Conservation (phyloP, 1,140 invertebrate genomes). For the Anoplolepis gracilipes region DNA sequence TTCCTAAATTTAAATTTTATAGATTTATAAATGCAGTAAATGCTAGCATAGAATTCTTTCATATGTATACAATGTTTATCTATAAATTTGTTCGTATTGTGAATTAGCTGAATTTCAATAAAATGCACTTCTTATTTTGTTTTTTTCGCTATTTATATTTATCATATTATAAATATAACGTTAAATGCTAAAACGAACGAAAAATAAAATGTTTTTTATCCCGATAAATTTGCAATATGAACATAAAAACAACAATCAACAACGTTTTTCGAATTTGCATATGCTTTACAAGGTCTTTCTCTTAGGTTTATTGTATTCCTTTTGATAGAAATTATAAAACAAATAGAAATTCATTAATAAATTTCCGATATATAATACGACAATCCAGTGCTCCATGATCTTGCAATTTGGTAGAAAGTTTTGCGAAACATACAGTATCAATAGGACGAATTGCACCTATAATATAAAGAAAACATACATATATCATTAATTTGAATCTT, state of each 20-base stretch:
- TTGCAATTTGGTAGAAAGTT: conserved; percentile 18
- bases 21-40: too few species aligned
- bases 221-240: too few species aligned
- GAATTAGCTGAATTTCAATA: too few species aligned
- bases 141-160: too few species aligned
- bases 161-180: too few species aligned
- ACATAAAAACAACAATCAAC: neutral
- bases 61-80: too few species aligned
- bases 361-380: neutral
- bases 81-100: too few species aligned
- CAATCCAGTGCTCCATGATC: neutral
- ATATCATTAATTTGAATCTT: neutral
- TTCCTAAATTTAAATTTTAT: too few species aligned
- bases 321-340: conserved; percentile 63
- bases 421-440: neutral
- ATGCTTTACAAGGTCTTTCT: neutral
- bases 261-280: neutral
- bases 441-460: conserved; percentile 47
- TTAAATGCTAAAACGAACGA: too few species aligned
- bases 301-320: conserved; percentile 4
- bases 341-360: conserved; percentile 54
- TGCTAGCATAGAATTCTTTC: too few species aligned
- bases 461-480: neutral
- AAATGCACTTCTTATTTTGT: too few species aligned
- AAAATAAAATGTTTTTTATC: too few species aligned